Conservation (phyloP, 2,113 vertebrate species). For the Oplegnathus fasciatus region DNA sequence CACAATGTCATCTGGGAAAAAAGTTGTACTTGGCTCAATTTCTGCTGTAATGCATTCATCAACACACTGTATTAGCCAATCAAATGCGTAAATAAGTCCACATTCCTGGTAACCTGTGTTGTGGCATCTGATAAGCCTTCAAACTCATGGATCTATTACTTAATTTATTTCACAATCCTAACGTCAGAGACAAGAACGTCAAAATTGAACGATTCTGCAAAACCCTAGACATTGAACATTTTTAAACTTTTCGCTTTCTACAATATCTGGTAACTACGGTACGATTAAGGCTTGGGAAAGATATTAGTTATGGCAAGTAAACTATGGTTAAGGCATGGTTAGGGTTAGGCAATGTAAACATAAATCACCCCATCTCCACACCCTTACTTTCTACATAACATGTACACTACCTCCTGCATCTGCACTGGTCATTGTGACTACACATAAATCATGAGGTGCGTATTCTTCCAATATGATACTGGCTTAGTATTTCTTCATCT, state of each 20-base stretch:
- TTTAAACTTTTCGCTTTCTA: neutral
- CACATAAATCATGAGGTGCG: neutral
- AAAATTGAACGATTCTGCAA: neutral
- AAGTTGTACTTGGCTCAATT: neutral
- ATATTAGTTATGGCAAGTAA: neutral
- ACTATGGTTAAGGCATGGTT: too few species aligned
- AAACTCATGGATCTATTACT: neutral
- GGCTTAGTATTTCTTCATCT: neutral
- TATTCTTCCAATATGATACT: neutral
- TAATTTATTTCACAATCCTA: neutral
- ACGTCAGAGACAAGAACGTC: neutral
- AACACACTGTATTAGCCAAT: neutral
- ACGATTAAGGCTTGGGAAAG: neutral
- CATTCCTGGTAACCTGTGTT: neutral
- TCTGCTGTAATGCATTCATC: neutral
- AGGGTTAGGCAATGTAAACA: too few species aligned
- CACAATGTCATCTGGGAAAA: neutral
- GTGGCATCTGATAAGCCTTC: neutral
- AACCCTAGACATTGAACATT: neutral
- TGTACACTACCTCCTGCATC: neutral
- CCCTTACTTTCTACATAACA: too few species aligned
- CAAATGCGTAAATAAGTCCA: neutral
- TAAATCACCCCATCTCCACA: too few species aligned
- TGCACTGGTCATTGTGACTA: neutral
- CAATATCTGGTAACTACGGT: too few species aligned